Conservation (phyloP, 1,140 invertebrate species). For the Lordiphosa mommai region DNA sequence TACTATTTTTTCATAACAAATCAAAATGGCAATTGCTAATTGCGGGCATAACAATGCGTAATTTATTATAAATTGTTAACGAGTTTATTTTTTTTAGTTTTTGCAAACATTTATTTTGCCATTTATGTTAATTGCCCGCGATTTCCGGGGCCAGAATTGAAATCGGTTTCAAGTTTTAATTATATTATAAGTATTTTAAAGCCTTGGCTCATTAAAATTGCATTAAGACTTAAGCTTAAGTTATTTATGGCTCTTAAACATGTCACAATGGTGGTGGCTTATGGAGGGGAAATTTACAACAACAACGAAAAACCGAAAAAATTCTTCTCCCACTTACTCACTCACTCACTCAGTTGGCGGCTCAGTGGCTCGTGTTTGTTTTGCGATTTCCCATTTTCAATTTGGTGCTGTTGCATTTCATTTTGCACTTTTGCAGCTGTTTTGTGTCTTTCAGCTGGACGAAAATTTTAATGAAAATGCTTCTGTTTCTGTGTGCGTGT, state of each 20-base stretch:
- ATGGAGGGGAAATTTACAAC: slow-evolving; percentile 3
- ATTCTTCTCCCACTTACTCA: slow-evolving; percentile 1
- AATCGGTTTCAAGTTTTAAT: slow-evolving; percentile 25
- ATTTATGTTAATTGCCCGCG: slow-evolving; percentile 50
- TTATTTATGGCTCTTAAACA: slow-evolving; percentile 54
- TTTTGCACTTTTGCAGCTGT: slow-evolving; percentile 61
- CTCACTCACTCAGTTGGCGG: background rate
- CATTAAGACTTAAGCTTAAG: slow-evolving; percentile 37
- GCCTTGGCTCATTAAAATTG: slow-evolving; percentile 41
- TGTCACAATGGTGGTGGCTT: slow-evolving; percentile 25
- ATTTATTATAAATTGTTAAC: slow-evolving; percentile 11
- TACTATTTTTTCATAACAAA: slow-evolving; percentile 1
- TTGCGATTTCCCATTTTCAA: slow-evolving; percentile 29
- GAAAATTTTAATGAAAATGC: slow-evolving; percentile 65
- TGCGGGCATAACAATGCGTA: slow-evolving; percentile 19
- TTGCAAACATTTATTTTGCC: slow-evolving; percentile 31
- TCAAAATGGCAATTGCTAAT: slow-evolving; percentile 29
- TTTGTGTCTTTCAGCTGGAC: slow-evolving; percentile 65
- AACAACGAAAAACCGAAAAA: background rate
- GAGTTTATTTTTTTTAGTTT: slow-evolving; percentile 1
- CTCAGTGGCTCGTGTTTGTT: slow-evolving; percentile 7
- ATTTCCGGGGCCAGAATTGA: slow-evolving; percentile 46
- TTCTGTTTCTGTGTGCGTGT: slow-evolving; percentile 34
- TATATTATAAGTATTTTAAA: background rate
- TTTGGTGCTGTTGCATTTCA: slow-evolving; percentile 28